phyloP scores from a whole-genome alignment of 1,140 invertebrate genomes.

The Psix sp. region DNA sequence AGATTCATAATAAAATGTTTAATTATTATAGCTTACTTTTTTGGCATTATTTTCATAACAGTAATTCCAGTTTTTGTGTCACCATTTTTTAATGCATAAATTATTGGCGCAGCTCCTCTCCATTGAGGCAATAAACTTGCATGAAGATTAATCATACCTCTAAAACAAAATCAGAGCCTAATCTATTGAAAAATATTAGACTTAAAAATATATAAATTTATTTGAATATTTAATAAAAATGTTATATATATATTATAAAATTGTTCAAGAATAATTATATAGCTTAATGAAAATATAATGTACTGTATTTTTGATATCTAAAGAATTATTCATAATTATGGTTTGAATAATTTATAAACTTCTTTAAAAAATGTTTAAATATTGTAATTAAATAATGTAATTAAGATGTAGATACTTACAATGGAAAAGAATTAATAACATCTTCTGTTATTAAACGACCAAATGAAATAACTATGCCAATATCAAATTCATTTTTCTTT shows the following conservation, averaged over 20 bases:
- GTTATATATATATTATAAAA: slow-evolving; percentile 24
- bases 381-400: neutral
- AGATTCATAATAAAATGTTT: neutral
- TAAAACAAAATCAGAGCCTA: too few species aligned
- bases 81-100: slow-evolving; percentile 89
- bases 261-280: neutral
- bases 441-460: slow-evolving; percentile 82
- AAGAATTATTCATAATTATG: too few species aligned
- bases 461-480: slow-evolving; percentile 85
- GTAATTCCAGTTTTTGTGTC: slow-evolving; percentile 90
- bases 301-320: too few species aligned
- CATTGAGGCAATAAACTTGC: slow-evolving; percentile 93
- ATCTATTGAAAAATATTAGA: too few species aligned
- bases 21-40: slow-evolving; percentile 78
- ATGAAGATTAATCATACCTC: slow-evolving; percentile 95
- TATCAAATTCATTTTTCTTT: slow-evolving; percentile 75
- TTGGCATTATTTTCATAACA: slow-evolving; percentile 91
- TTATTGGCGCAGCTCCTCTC: slow-evolving; percentile 93
- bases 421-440: slow-evolving; percentile 81
- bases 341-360: too few species aligned
- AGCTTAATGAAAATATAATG: too few species aligned
- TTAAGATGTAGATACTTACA: slow-evolving; percentile 77
- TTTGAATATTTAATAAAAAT: too few species aligned
- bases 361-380: neutral
- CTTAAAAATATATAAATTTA: slow-evolving; percentile 21